phyloP scores from a whole-genome alignment of 2,113 vertebrate genomes.

The Tonatia bakeri region DNA sequence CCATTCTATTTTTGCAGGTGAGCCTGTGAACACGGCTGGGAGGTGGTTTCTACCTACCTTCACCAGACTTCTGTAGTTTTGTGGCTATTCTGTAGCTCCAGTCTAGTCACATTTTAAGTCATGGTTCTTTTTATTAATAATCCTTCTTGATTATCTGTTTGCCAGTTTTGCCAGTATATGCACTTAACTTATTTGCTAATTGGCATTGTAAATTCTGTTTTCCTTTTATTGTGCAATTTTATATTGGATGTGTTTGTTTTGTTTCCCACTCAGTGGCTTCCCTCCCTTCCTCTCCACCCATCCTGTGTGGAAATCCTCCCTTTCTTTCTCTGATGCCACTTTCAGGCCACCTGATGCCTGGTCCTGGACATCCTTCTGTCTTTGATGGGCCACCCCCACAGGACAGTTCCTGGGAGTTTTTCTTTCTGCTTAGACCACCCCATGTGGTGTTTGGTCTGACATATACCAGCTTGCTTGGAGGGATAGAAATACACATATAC shows the following conservation, averaged over 20 bases:
- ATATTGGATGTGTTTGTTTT: neutral
- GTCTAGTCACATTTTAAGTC: neutral
- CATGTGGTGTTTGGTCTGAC: neutral
- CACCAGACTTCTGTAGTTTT: neutral
- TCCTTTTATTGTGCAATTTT: neutral
- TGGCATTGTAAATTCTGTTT: neutral
- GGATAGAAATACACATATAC: neutral
- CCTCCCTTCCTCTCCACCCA: constrained; percentile 26
- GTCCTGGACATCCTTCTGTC: neutral
- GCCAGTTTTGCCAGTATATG: neutral
- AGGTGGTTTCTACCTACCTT: neutral
- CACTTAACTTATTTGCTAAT: neutral
- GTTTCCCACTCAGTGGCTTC: constrained; percentile 12
- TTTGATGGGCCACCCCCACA: neutral
- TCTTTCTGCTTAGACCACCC: neutral
- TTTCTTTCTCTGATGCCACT: neutral
- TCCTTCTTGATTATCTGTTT: neutral
- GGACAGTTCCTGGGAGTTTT: neutral
- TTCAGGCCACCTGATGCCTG: neutral
- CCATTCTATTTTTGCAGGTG: constrained; percentile 21
- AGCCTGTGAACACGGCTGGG: neutral
- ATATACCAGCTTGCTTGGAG: neutral
- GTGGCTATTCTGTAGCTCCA: neutral
- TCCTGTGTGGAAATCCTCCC: constrained; percentile 6
- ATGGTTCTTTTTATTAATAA: neutral